Evolutionary conservation across 2,113 vertebrate genomes (phyloP).

Genomic region (Dermatemys mawii): DNA sequence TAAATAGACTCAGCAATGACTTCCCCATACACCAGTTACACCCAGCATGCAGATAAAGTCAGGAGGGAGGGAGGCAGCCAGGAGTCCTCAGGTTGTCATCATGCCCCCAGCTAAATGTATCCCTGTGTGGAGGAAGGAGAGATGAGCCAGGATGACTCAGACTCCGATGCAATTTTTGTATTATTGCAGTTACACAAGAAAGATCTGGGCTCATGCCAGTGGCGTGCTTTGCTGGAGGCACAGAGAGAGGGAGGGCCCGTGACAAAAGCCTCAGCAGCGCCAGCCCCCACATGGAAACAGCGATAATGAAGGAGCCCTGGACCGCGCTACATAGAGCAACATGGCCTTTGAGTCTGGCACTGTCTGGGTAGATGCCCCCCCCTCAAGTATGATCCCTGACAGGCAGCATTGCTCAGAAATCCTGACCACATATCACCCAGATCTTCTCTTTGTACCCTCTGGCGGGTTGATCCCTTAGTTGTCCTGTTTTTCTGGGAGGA

Average conservation of each 20-base stretch:
- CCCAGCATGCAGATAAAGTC: background rate
- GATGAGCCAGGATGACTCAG: background rate
- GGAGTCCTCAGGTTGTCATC: background rate
- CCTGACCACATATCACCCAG: background rate
- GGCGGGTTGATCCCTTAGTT: background rate
- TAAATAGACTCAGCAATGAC: background rate
- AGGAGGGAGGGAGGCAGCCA: background rate
- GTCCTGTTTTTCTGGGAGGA: background rate
- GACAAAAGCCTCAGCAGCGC: background rate
- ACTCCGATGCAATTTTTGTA: background rate
- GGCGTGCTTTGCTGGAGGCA: background rate
- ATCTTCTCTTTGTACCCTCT: background rate
- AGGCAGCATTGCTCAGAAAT: background rate
- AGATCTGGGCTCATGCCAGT: background rate
- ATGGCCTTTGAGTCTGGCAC: too few relatives aligned
- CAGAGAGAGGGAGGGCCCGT: background rate
- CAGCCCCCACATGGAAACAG: background rate
- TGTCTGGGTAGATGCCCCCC: too few relatives aligned
- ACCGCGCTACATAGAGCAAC: too few relatives aligned
- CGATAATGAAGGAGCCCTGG: background rate
- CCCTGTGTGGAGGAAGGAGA: background rate
- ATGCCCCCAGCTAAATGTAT: too few relatives aligned
- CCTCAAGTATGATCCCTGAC: too few relatives aligned
- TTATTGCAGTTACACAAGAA: background rate
- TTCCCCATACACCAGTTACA: fast-evolving